phyloP scores from a whole-genome alignment of 1,140 invertebrate species.

The Drosophila murphyi region DNA sequence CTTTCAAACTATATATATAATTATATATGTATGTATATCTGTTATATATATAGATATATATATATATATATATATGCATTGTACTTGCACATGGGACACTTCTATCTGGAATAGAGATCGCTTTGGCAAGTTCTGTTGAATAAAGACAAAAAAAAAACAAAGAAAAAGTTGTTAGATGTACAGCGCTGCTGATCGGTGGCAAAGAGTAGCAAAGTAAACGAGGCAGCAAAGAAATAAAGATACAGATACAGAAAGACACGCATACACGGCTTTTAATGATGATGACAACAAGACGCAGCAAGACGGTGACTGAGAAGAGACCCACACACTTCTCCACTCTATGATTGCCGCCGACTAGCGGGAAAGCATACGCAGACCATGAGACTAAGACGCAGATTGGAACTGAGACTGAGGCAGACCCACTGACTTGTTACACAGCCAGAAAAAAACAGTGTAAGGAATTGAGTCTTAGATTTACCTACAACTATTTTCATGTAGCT shows the following conservation, averaged over 20 bases:
- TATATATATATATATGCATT: not conserved
- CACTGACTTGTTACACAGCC: not conserved
- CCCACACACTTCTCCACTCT: not conserved
- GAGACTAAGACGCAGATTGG: constrained; percentile 7
- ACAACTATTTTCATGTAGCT: no score
- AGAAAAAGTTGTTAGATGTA: constrained; percentile 38
- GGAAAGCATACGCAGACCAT: constrained; percentile 1
- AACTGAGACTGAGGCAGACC: constrained; percentile 2
- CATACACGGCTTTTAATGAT: constrained; percentile 28
- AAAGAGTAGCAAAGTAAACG: constrained; percentile 1
- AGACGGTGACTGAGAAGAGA: not conserved
- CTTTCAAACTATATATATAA: constrained; percentile 11
- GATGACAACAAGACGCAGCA: constrained; percentile 22
- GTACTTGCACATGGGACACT: constrained; percentile 19
- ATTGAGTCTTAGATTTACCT: no score
- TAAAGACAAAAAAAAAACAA: constrained; percentile 19
- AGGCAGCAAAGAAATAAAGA: constrained; percentile 6
- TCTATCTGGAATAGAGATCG: constrained; percentile 26
- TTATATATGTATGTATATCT: not conserved
- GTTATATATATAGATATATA: not conserved
- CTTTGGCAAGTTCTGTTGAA: constrained; percentile 24
- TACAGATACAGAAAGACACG: constrained; percentile 12
- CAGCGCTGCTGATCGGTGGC: not conserved
- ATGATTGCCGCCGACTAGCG: constrained; percentile 1
- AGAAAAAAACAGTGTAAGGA: not conserved